Evolutionary conservation across 2,888 invertebrate genomes (phyloP).

Genomic region (Mythimna ferrago): DNA sequence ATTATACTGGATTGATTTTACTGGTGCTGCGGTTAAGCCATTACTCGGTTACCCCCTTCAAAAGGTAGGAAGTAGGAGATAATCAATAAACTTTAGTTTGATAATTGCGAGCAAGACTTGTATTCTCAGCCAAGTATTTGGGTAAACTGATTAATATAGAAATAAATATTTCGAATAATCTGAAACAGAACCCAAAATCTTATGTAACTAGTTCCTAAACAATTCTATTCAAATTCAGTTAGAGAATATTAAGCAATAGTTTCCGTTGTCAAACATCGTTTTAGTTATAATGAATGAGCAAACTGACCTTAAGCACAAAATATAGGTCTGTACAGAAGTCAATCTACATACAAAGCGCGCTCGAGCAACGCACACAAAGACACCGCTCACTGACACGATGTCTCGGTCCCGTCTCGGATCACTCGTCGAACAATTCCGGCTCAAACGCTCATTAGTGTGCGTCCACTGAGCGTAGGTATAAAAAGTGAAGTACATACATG

Average conservation of each 20-base stretch:
- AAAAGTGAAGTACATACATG: too few relatives aligned
- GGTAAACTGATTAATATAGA: neutral
- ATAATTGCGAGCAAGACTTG: neutral
- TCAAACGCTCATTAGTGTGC: too few relatives aligned
- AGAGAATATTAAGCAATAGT: conserved; percentile 33
- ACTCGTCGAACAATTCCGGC: too few relatives aligned
- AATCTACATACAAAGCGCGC: too few relatives aligned
- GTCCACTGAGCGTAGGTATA: too few relatives aligned
- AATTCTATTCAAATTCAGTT: conserved; percentile 18
- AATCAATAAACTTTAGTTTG: neutral
- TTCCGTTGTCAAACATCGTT: conserved; percentile 9
- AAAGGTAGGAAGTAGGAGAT: neutral
- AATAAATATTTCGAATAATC: conserved; percentile 7
- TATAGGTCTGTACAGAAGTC: too few relatives aligned
- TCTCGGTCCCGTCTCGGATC: too few relatives aligned
- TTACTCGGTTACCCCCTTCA: neutral
- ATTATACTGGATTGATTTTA: too few relatives aligned
- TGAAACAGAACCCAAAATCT: conserved; percentile 24
- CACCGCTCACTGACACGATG: too few relatives aligned
- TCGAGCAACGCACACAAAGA: too few relatives aligned
- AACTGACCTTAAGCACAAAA: neutral
- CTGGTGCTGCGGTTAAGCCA: too few relatives aligned
- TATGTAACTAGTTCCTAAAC: conserved; percentile 19
- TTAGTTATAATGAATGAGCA: conserved; percentile 15
- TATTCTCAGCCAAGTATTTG: neutral